A percentile compares a stretch with the other conserved stretches of the same genome.
Conservation (phyloP, 2,113 vertebrate genomes). For the Neodontobutis hainanensis region DNA sequence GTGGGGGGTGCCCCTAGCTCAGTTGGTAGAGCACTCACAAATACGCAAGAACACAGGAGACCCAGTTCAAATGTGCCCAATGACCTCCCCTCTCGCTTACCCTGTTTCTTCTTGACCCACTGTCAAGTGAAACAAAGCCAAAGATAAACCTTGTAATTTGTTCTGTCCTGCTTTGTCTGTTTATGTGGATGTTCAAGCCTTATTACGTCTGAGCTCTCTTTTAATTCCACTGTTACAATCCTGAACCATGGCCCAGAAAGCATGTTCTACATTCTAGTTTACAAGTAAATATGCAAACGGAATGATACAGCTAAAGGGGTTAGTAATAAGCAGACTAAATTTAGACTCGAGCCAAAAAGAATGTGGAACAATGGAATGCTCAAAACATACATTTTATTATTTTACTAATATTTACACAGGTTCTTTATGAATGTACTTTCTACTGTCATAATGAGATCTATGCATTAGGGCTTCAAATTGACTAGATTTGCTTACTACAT, state of each 20-base stretch:
- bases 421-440: too few relatives aligned
- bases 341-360: conserved; percentile 4
- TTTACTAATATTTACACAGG: too few relatives aligned
- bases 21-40: too few relatives aligned
- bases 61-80: too few relatives aligned
- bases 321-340: conserved; percentile 9
- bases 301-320: conserved; percentile 1
- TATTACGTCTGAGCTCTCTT: conserved; percentile 5
- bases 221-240: not conserved
- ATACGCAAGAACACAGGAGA: too few relatives aligned
- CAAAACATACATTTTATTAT: too few relatives aligned
- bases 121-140: conserved; percentile 24
- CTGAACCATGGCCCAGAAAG: not conserved
- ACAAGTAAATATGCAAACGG: conserved; percentile 12
- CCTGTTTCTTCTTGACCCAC: conserved; percentile 2
- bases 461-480: too few relatives aligned
- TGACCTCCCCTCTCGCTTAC: too few relatives aligned
- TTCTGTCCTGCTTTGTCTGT: conserved; percentile 10
- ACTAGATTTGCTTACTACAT: too few relatives aligned
- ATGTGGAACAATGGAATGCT: not conserved
- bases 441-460: too few relatives aligned
- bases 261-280: not conserved
- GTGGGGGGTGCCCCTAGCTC: too few relatives aligned
- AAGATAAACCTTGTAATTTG: conserved; percentile 16
- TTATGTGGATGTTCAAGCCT: conserved; percentile 22